Evolutionary conservation across 2,888 invertebrate genomes (phyloP), one percentile per base, ranked within the genome.

Genomic region (Nyleta sp.): DNA sequence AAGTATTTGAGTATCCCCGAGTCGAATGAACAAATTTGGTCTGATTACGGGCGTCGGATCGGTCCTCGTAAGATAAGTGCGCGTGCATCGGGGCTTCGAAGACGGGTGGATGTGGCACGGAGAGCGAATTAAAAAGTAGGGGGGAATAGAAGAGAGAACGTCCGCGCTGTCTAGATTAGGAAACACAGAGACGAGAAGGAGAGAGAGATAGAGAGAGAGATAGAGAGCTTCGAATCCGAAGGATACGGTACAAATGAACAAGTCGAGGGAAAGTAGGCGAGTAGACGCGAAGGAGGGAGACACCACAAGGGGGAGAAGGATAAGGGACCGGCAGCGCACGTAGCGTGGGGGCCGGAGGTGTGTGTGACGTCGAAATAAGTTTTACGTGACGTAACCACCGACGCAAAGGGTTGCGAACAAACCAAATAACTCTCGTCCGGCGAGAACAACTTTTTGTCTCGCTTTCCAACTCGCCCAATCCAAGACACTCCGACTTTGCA

Each of bases 311-410:
- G 73, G 64, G 62, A 59, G 65, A 71, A 62, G 78, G 60, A 70
- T 72, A 73, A 72, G 71, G 71, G 78, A 72, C 71, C 55, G 57
- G 64, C 33, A 65, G 24, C 62, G 57, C 50, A 50, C 53, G 64
- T 50, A 40, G 52, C 35, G 71, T 53, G 60, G 64, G 73, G 65
- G 72, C 53, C 55, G 64, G 62, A 38, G 62, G 52, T 42, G 68
- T 44, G 72, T 73, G 68, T 53, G 13, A 50, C 62, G 62, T 64
- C 31, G 70, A 64, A 78, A 70, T 70, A 78, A 60, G 73, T 78
- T 70, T 78, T 53, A 59, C 74, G 59, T 80, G 74, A 80, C 80
- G 80, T 78, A 80, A 80, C 75, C 75, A 72, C 75, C 73, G 71
- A 76, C 64, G 76, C 76, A 73, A 78, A 80, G 78, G 80, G 78